phyloP scores from a whole-genome alignment of 2,888 invertebrate species.

The Stegana nigrithorax region DNA sequence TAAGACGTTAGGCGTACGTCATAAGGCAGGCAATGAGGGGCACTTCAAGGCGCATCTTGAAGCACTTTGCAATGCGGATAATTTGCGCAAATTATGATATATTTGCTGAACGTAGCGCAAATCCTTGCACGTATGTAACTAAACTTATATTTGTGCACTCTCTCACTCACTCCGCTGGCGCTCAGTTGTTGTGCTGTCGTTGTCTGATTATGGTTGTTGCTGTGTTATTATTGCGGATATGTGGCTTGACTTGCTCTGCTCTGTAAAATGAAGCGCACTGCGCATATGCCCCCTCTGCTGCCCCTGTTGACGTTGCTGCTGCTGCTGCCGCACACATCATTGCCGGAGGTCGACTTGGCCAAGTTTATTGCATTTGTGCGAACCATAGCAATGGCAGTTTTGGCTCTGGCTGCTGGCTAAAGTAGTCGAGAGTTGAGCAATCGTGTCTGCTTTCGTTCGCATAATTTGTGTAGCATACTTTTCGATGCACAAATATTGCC shows the following conservation, averaged over 20 bases:
- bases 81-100: slow-evolving; percentile 12
- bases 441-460: not conserved
- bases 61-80: not conserved
- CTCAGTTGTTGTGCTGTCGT: not conserved
- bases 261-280: too few relatives aligned
- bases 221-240: too few relatives aligned
- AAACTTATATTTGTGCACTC: too few relatives aligned
- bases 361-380: too few relatives aligned
- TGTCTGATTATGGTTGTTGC: not conserved
- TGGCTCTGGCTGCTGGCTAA: too few relatives aligned
- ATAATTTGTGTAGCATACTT: too few relatives aligned
- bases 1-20: slow-evolving; percentile 26
- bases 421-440: not conserved
- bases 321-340: not conserved
- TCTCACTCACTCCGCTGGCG: too few relatives aligned
- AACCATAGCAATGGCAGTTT: not conserved
- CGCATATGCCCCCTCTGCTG: not conserved
- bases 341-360: too few relatives aligned
- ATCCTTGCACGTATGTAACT: not conserved
- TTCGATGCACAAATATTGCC: too few relatives aligned
- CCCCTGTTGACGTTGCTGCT: not conserved
- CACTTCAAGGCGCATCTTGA: slow-evolving; percentile 16
- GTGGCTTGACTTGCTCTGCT: too few relatives aligned
- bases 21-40: slow-evolving; percentile 25
- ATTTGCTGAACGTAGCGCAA: slow-evolving; percentile 2